phyloP scores from a whole-genome alignment of 2,888 invertebrate genomes.

The Dioctria rufipes region DNA sequence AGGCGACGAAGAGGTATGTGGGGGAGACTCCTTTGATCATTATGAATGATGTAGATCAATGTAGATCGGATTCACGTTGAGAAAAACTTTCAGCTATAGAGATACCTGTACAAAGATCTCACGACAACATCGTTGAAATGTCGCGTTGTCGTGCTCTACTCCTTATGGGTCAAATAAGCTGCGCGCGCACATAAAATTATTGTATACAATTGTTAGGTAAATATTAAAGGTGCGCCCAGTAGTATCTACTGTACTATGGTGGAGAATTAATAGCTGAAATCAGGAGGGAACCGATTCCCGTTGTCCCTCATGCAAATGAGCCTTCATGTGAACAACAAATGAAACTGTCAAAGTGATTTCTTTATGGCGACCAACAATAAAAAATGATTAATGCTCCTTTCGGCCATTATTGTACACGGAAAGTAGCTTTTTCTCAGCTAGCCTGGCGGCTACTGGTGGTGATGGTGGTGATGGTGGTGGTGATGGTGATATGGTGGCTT shows the following conservation, averaged over 20 bases:
- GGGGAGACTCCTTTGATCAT: constrained; percentile 17
- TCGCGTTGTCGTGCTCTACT: neutral
- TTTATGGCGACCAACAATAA: constrained; percentile 49
- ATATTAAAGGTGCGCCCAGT: neutral
- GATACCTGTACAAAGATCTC: neutral
- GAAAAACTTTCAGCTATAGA: neutral
- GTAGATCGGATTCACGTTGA: constrained; percentile 39
- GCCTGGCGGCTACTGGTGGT: constrained; percentile 18
- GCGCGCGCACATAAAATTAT: neutral
- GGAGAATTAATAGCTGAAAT: constrained; percentile 22
- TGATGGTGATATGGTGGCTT: constrained; percentile 4
- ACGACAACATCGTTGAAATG: neutral
- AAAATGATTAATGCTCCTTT: constrained; percentile 51
- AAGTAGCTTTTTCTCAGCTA: constrained; percentile 36
- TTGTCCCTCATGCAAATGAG: constrained; percentile 49
- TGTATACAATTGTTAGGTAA: neutral
- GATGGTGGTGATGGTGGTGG: too few relatives aligned
- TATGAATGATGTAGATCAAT: constrained; percentile 47
- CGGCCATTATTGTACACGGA: constrained; percentile 30
- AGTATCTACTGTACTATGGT: neutral
- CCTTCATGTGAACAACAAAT: constrained; percentile 47
- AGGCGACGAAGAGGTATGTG: neutral
- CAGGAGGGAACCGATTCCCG: constrained; percentile 6
- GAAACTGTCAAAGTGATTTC: constrained; percentile 50
- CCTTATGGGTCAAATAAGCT: neutral